These are phyloP conservation scores for Ardeotis arabs DNA, from an alignment of 2,113 vertebrate species.

Conservation along the genomic window DNA sequence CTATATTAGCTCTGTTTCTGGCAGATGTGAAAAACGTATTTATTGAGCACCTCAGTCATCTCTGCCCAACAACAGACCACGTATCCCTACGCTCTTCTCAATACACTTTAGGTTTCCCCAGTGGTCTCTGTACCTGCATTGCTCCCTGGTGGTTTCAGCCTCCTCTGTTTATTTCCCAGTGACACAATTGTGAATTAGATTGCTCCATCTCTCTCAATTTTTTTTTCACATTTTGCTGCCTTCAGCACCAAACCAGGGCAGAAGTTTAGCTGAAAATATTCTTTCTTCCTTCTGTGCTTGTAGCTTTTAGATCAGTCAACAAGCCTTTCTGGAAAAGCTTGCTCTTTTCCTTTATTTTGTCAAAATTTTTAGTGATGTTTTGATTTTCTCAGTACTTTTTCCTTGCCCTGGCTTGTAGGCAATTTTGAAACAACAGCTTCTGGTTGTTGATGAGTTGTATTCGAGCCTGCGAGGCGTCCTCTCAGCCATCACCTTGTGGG, in stretches of 20 bases:
- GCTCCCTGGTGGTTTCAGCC: not conserved
- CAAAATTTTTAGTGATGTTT: not conserved
- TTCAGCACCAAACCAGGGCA: not conserved
- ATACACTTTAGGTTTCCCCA: not conserved
- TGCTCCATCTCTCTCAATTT: not conserved
- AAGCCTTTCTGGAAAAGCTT: not conserved
- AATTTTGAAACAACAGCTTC: not conserved
- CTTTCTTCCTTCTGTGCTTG: not conserved
- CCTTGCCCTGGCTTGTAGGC: not conserved
- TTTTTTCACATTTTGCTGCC: not conserved
- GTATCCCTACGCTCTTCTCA: accelerated
- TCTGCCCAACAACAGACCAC: not conserved
- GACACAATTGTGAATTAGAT: not conserved
- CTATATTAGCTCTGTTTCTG: not conserved
- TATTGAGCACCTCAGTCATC: not conserved
- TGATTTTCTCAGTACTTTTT: not conserved
- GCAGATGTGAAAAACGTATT: not conserved
- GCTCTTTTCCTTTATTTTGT: not conserved
- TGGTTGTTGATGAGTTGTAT: not conserved
- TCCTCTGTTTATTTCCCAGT: not conserved
- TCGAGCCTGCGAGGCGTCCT: accelerated
- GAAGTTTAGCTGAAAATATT: not conserved
- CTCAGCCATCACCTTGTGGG: accelerated
- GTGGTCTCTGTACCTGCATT: not conserved
- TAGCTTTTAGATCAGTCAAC: not conserved